These are phyloP conservation scores for Oreocharis arfaki DNA, from an alignment of 2,113 vertebrate species.

Conservation along the genomic window DNA sequence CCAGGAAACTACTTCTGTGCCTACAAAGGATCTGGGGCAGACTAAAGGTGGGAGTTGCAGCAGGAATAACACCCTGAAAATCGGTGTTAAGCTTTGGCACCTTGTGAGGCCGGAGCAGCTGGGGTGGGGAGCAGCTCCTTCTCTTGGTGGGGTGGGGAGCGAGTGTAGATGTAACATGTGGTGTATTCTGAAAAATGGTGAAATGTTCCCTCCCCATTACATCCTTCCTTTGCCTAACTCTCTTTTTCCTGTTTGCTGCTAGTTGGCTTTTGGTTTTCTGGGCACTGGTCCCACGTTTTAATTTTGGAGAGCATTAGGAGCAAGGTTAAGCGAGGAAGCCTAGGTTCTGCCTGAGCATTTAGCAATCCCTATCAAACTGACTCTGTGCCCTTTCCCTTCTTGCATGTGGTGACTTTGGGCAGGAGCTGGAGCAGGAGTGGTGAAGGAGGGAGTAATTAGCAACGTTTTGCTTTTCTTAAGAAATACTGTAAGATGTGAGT, in stretches of 20 bases:
- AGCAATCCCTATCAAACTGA: background rate
- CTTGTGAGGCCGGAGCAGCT: background rate
- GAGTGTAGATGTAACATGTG: fast-evolving
- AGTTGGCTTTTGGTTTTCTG: background rate
- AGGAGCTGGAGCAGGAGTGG: background rate
- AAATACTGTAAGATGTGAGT: background rate
- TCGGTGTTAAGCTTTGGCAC: background rate
- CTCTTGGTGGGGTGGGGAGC: fast-evolving
- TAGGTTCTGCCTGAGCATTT: background rate
- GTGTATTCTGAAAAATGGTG: background rate
- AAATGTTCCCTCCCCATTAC: background rate
- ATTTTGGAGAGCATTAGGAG: background rate
- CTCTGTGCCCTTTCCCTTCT: background rate
- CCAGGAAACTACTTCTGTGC: background rate
- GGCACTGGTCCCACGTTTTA: background rate
- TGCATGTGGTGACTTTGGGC: background rate
- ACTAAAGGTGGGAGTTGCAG: background rate
- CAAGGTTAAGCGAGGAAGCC: background rate
- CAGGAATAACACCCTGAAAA: background rate
- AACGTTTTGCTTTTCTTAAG: background rate
- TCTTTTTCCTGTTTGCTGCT: background rate
- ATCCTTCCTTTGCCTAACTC: background rate
- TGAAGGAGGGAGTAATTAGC: background rate
- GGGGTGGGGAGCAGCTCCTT: background rate
- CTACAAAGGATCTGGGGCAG: fast-evolving